Conservation (phyloP, 2,888 invertebrate genomes). For the Lasioglossum figueresi region DNA sequence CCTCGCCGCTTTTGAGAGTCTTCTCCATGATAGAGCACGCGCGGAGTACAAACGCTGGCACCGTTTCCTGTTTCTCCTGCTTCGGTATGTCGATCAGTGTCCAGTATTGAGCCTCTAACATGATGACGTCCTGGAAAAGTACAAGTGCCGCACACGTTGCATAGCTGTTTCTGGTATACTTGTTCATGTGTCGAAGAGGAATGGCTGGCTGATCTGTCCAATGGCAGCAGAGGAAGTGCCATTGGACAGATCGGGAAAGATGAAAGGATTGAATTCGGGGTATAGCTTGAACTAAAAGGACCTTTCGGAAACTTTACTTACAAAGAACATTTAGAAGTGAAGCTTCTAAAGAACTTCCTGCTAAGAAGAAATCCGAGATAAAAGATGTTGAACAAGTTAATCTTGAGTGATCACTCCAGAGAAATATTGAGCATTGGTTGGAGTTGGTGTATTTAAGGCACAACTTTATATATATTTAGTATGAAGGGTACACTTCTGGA, state of each 20-base stretch:
- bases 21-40: slow-evolving; percentile 97
- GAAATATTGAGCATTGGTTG: neutral
- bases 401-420: neutral
- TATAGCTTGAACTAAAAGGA: neutral
- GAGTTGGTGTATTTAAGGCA: neutral
- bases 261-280: neutral
- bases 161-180: neutral
- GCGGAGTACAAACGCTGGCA: slow-evolving; percentile 94
- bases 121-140: slow-evolving; percentile 91
- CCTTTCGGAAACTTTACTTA: neutral
- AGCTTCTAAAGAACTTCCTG: neutral
- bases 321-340: neutral
- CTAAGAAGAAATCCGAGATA: neutral
- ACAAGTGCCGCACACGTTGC: slow-evolving; percentile 32
- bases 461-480: neutral
- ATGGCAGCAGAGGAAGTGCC: neutral
- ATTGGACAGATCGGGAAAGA: neutral
- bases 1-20: slow-evolving; percentile 94
- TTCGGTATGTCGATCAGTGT: slow-evolving; percentile 96
- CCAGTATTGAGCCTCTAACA: slow-evolving; percentile 97
- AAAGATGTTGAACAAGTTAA: neutral
- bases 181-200: neutral
- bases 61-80: slow-evolving; percentile 97
- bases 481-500: neutral
- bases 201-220: no score